These are phyloP conservation scores for Tiaroga cobitis DNA, from an alignment of 2,797 vertebrate genomes.

Conservation along the genomic window DNA sequence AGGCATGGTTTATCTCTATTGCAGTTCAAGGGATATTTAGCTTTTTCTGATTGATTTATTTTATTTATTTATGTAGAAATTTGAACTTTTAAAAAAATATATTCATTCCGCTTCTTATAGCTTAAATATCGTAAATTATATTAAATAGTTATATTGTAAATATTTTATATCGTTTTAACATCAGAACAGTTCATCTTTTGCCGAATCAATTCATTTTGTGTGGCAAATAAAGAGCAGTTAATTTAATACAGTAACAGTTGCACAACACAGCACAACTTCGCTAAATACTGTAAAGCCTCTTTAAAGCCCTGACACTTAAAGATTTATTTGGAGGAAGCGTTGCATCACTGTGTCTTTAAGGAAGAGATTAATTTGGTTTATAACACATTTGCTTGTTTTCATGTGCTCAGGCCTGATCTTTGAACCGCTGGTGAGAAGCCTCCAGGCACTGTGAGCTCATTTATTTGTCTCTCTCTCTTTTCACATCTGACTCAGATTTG, in stretches of 20 bases:
- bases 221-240: no score
- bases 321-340: constrained; percentile 49
- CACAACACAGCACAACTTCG: constrained; percentile 14
- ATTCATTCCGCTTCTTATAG: background rate
- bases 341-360: constrained; percentile 67
- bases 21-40: background rate
- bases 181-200: background rate
- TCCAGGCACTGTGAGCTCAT: constrained; percentile 78
- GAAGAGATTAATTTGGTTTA: constrained; percentile 78
- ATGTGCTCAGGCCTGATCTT: constrained; percentile 76
- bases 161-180: background rate
- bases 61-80: background rate
- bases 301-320: constrained; percentile 48
- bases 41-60: background rate
- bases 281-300: constrained; percentile 30
- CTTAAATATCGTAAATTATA: background rate
- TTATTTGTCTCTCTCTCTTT: constrained; percentile 49
- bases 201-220: background rate
- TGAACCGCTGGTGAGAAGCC: constrained; percentile 76
- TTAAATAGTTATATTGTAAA: background rate
- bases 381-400: constrained; percentile 77
- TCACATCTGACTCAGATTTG: constrained; percentile 77
- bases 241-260: background rate
- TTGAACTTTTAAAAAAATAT: background rate
- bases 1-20: background rate